These are phyloP conservation scores for Drosophila flavopinicola DNA, from an alignment of 2,888 invertebrate species.

Conservation along the genomic window DNA sequence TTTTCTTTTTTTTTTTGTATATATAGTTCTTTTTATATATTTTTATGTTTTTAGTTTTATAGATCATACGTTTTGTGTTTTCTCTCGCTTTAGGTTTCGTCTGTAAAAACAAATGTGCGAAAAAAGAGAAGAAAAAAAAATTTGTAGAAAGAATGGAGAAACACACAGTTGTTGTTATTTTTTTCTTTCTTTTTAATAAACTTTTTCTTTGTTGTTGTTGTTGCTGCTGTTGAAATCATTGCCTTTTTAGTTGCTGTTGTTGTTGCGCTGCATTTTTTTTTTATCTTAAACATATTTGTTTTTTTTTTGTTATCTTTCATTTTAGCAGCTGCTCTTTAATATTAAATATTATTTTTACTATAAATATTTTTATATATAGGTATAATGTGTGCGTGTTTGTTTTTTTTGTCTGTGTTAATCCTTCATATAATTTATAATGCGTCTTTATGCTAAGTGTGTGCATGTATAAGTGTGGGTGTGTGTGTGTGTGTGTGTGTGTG, in stretches of 20 bases:
- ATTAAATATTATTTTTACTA: conserved; percentile 73
- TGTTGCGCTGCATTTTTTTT: conserved; percentile 39
- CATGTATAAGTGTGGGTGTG: no score
- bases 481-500: conserved; percentile 14
- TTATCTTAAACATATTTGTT: conserved; percentile 35
- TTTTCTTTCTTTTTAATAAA: conserved; percentile 56
- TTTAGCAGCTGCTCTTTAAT: conserved; percentile 47
- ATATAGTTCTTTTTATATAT: conserved; percentile 28
- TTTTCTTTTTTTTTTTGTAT: conserved; percentile 1
- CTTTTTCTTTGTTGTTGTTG: conserved; percentile 47
- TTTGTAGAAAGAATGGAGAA: conserved; percentile 34
- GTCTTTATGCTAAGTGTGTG: conserved; percentile 38
- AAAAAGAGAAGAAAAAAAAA: conserved; percentile 1
- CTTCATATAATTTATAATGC: conserved; percentile 28
- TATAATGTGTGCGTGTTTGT: conserved; percentile 44
- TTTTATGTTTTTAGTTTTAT: conserved; percentile 17
- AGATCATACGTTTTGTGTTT: neutral
- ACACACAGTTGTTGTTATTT: conserved; percentile 48
- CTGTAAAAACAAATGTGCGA: conserved; percentile 24
- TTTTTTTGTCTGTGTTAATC: conserved; percentile 17
- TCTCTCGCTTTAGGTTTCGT: conserved; percentile 5
- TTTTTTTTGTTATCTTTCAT: conserved; percentile 7
- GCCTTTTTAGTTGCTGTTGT: conserved; percentile 28
- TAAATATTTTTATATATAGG: conserved; percentile 64
- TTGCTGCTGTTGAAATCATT: conserved; percentile 47